Conservation (phyloP, 2,888 invertebrate species). For the Stenotaenia linearis region DNA sequence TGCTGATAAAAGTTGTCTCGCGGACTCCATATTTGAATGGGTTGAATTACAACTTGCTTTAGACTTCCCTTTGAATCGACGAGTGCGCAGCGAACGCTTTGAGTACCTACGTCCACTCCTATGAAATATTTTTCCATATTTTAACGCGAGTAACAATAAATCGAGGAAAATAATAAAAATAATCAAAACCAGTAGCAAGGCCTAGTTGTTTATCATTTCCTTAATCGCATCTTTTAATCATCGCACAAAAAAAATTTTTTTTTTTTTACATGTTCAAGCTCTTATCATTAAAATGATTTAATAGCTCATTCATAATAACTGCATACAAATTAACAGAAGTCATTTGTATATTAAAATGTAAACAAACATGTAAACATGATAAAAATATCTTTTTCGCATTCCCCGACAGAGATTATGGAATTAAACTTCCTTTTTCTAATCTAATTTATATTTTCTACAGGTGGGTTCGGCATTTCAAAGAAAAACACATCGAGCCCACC, state of each 20-base stretch:
- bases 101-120: slow-evolving; percentile 90
- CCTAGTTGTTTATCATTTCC: not conserved
- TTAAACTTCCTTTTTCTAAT: not conserved
- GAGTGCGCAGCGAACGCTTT: slow-evolving; percentile 79
- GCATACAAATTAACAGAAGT: too few relatives aligned
- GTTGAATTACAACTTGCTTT: slow-evolving; percentile 51
- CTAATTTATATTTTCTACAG: not conserved
- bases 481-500: not conserved
- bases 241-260: too few relatives aligned
- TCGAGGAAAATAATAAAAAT: not conserved
- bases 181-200: not conserved
- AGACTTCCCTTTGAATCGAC: slow-evolving; percentile 65
- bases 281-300: too few relatives aligned
- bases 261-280: too few relatives aligned
- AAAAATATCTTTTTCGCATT: too few relatives aligned
- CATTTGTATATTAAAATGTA: too few relatives aligned
- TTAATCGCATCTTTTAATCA: not conserved
- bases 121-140: slow-evolving; percentile 57
- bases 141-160: not conserved
- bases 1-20: slow-evolving; percentile 76
- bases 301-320: too few relatives aligned
- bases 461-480: not conserved
- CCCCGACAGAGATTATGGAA: too few relatives aligned
- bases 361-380: too few relatives aligned
- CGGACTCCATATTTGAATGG: slow-evolving; percentile 71